Conservation (phyloP, 2,888 invertebrate genomes). For the Miltochrista miniata region DNA sequence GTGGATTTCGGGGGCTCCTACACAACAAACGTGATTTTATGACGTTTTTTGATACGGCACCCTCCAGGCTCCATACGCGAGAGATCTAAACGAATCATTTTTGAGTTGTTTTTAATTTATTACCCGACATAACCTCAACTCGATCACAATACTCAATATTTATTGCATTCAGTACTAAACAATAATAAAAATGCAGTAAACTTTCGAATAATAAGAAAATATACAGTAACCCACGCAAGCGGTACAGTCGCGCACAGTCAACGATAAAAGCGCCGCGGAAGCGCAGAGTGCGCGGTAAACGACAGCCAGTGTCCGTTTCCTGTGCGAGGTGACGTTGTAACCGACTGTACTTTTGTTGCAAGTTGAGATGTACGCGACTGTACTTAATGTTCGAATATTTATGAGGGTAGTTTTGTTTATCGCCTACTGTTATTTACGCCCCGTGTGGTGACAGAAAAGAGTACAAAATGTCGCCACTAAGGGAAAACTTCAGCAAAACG, state of each 20-base stretch:
- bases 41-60: too few species aligned
- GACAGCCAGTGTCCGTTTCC: conserved; percentile 52
- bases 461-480: too few species aligned
- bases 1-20: too few species aligned
- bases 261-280: conserved; percentile 41
- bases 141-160: not conserved
- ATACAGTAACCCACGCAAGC: conserved; percentile 22
- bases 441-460: too few species aligned
- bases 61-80: too few species aligned
- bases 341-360: conserved; percentile 35
- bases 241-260: conserved; percentile 26
- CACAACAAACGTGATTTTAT: too few species aligned
- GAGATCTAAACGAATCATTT: too few species aligned
- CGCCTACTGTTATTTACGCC: too few species aligned
- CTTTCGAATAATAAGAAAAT: conserved; percentile 24
- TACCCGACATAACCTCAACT: too few species aligned
- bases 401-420: conserved; percentile 11
- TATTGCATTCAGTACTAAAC: not conserved
- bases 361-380: conserved; percentile 21
- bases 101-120: too few species aligned
- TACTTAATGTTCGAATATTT: conserved; percentile 17
- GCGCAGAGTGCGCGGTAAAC: conserved; percentile 41
- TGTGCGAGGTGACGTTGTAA: conserved; percentile 36
- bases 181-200: conserved; percentile 18
- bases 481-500: too few species aligned